A percentile compares a stretch with the other conserved stretches of the same genome.
phyloP scores from a whole-genome alignment of 2,888 invertebrate species.

The Eulithis testata region DNA sequence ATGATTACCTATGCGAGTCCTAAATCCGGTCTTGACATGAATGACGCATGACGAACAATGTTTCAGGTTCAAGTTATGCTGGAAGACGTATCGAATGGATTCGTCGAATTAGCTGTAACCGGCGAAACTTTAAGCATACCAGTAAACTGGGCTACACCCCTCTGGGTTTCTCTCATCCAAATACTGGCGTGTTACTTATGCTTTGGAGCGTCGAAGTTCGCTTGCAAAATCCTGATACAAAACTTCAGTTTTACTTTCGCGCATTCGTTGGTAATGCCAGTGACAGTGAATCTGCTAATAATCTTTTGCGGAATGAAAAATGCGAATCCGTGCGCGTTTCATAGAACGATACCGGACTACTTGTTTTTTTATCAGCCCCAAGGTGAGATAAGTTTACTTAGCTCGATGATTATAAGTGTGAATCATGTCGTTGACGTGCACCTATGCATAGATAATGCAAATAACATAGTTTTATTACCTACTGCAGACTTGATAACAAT shows the following conservation, averaged over 20 bases:
- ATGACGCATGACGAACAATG: not conserved
- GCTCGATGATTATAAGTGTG: no score
- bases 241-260: conserved; percentile 94
- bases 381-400: conserved; percentile 52
- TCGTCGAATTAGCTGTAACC: conserved; percentile 65
- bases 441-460: no score
- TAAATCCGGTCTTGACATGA: no score
- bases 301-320: conserved; percentile 87
- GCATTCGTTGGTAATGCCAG: conserved; percentile 90
- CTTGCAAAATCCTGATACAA: conserved; percentile 95
- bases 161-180: conserved; percentile 88
- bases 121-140: conserved; percentile 61
- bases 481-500: no score
- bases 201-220: conserved; percentile 90
- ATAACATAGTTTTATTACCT: no score
- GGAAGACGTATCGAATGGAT: conserved; percentile 62
- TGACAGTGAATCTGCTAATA: conserved; percentile 88
- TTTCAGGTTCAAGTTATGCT: conserved; percentile 78
- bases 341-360: conserved; percentile 89
- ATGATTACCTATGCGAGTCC: no score
- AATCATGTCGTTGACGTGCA: no score
- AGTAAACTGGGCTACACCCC: conserved; percentile 67
- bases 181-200: conserved; percentile 87
- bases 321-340: conserved; percentile 87
- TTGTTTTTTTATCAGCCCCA: conserved; percentile 94